Percentiles rank a stretch among this genome's conserved stretches.
phyloP scores from a whole-genome alignment of 2,113 vertebrate species.

The Melierax canorus region DNA sequence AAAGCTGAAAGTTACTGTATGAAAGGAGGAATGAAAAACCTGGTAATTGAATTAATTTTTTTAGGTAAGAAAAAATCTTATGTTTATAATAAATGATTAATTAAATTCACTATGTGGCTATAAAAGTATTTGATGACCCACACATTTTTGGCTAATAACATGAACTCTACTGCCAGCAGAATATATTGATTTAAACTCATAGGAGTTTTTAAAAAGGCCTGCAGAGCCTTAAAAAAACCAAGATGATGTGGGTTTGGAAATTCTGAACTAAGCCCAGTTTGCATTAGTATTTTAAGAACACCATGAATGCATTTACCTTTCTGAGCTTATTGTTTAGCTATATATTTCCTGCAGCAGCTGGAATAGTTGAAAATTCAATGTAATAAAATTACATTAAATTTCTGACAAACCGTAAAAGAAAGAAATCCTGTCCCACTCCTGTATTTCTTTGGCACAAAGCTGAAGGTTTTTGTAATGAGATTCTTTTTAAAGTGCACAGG shows the following conservation, averaged over 20 bases:
- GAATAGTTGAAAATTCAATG: slow-evolving; percentile 11
- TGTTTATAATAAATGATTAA: slow-evolving; percentile 58
- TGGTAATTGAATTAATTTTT: slow-evolving; percentile 27
- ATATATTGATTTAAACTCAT: slow-evolving; percentile 48
- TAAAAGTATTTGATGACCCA: slow-evolving; percentile 37
- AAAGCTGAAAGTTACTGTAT: background rate
- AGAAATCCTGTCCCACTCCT: slow-evolving; percentile 8
- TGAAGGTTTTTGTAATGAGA: slow-evolving; percentile 22
- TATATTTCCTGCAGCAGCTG: slow-evolving; percentile 35
- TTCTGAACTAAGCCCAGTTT: slow-evolving; percentile 17
- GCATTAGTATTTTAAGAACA: slow-evolving; percentile 37
- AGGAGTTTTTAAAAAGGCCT: slow-evolving; percentile 29
- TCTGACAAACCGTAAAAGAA: slow-evolving; percentile 30
- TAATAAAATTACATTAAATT: slow-evolving; percentile 55
- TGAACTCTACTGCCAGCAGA: slow-evolving; percentile 32
- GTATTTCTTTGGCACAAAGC: slow-evolving; percentile 11
- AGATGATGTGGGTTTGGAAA: slow-evolving; percentile 40
- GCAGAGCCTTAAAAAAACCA: slow-evolving; percentile 35
- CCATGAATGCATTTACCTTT: slow-evolving; percentile 41
- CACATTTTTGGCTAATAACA: slow-evolving; percentile 50
- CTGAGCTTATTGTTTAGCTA: slow-evolving; percentile 56
- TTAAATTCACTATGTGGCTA: slow-evolving; percentile 46
- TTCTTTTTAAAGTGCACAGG: background rate
- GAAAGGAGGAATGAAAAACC: background rate
- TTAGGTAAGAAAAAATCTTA: slow-evolving; percentile 50